phyloP scores from a whole-genome alignment of 2,797 vertebrate genomes.

The Protonibea diacanthus region DNA sequence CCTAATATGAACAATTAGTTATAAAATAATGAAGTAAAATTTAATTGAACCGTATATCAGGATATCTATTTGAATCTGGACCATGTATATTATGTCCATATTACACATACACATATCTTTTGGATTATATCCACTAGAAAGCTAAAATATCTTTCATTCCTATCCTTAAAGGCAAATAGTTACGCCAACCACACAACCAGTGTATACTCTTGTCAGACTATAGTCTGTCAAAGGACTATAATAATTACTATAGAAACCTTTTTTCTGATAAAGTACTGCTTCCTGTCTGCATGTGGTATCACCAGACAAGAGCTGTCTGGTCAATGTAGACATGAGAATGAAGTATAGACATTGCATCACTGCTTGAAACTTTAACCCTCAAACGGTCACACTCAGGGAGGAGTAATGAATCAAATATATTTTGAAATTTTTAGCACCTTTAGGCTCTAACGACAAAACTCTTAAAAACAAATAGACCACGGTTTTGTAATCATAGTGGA shows the following conservation, averaged over 20 bases:
- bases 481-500: too few species aligned
- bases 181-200: not conserved
- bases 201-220: not conserved
- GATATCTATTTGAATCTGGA: not conserved
- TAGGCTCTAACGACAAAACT: not conserved
- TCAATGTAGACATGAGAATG: not conserved
- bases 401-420: too few species aligned
- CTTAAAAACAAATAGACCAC: too few species aligned
- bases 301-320: not conserved
- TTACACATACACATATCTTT: not conserved
- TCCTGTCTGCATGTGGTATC: not conserved
- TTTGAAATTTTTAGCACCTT: not conserved
- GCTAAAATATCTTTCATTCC: not conserved
- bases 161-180: not conserved
- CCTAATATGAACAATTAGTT: not conserved
- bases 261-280: not conserved
- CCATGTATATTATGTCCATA: not conserved
- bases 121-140: not conserved
- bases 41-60: not conserved
- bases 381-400: too few species aligned
- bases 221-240: not conserved
- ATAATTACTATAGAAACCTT: not conserved
- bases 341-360: too few species aligned
- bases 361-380: too few species aligned
- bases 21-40: not conserved